Evolutionary conservation across 2,797 vertebrate genomes (phyloP).

Genomic region (Pteropus rufus): DNA sequence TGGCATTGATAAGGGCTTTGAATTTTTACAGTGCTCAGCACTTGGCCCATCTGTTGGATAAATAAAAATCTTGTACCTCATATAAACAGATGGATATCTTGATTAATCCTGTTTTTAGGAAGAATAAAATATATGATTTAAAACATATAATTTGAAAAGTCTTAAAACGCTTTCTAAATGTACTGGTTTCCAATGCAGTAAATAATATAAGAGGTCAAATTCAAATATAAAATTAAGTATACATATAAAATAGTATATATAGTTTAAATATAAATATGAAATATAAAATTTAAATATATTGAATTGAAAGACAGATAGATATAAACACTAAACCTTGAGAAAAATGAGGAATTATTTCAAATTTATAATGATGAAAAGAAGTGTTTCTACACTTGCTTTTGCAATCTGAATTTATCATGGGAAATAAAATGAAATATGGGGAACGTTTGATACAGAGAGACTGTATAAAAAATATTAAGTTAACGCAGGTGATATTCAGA

Average conservation of each 20-base stretch:
- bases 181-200: neutral
- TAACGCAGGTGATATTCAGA: neutral
- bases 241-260: neutral
- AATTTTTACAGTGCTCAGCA: slow-evolving; percentile 6
- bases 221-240: neutral
- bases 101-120: neutral
- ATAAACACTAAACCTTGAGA: neutral
- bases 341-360: slow-evolving; percentile 12
- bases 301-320: neutral
- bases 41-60: neutral
- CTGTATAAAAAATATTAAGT: neutral
- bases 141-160: slow-evolving; percentile 21
- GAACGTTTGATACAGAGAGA: neutral
- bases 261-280: neutral
- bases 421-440: neutral
- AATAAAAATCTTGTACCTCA: neutral
- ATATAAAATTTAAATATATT: neutral
- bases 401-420: slow-evolving; percentile 14
- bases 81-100: neutral
- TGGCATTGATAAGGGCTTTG: neutral
- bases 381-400: slow-evolving; percentile 1
- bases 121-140: neutral
- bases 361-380: slow-evolving; percentile 17
- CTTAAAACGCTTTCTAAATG: neutral
- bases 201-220: neutral